Percentiles rank a stretch among this genome's conserved stretches.
Conservation (phyloP, 2,888 invertebrate species). For the Ophion ventricosus region DNA sequence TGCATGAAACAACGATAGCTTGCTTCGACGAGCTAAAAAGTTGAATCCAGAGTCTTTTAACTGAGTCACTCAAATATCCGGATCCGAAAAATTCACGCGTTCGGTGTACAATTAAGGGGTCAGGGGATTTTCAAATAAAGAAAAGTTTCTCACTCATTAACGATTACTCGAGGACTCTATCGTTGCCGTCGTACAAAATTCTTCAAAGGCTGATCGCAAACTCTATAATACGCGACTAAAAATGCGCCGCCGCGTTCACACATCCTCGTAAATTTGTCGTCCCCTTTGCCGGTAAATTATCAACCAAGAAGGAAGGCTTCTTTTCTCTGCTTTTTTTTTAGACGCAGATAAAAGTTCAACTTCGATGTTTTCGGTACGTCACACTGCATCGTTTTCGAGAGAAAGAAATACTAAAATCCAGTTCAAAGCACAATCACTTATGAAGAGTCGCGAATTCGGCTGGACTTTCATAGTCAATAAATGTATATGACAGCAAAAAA, state of each 20-base stretch:
- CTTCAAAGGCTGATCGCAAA: conserved; percentile 72
- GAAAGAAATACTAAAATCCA: too few species aligned
- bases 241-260: conserved; percentile 47
- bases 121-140: conserved; percentile 7
- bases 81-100: too few species aligned
- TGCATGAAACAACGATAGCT: conserved; percentile 4
- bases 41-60: neutral
- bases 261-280: conserved; percentile 62
- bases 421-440: too few species aligned
- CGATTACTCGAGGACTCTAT: conserved; percentile 37
- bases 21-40: neutral
- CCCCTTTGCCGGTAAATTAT: conserved; percentile 45
- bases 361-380: too few species aligned
- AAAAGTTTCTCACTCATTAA: neutral
- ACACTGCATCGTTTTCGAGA: too few species aligned
- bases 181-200: conserved; percentile 64
- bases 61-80: neutral
- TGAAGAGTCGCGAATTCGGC: too few species aligned
- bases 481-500: too few species aligned
- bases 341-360: too few species aligned
- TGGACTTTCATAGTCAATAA: too few species aligned
- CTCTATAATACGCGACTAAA: conserved; percentile 64
- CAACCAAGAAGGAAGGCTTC: neutral
- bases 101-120: conserved; percentile 49
- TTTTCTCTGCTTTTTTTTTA: too few species aligned